Evolutionary conservation across 2,797 vertebrate species (phyloP), one percentile per base, ranked within the genome.

Genomic region (Parauchenoglanis ngamensis): DNA sequence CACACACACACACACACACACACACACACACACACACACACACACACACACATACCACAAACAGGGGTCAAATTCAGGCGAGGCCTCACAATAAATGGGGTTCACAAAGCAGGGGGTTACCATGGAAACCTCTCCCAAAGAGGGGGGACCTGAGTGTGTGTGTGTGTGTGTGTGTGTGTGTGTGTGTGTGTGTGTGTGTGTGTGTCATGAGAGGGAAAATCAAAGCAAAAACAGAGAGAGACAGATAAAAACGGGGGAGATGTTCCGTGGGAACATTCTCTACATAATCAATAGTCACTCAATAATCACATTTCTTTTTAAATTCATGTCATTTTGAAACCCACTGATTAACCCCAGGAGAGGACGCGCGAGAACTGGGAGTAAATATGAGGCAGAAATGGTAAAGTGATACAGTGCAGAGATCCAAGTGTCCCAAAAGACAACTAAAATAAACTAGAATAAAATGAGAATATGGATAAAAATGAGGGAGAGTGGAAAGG

Each of bases 41-140:
- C 67, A 82, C 79, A 44, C 57, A 23, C 82, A 54, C 82, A 84
- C 82, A 84, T 23, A 84, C 83, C 35, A 52, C 0, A 78, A 52
- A 83, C 63, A 19, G 83, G 25, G 73, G 84, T 86, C 78, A 87
- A 85, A 86, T 56, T 57, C 87, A 87, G 88, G 94, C 95, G 95
- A 96, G 96, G 96, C 95, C 96, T 90, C 95, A 95, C 95, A 94
- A 97, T 94, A 94, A 97, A 96, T 94, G 95, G 93, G 77, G 78
- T 94, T 93, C 94, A 97, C 96, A 97, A 97, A 96, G 96, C 96
- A 96, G 93, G 95, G 92, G 92, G 97, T 99, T 97, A 96, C 97
- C 97, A 95, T 95, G 97, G 98, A 96, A 97, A 98, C 97, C 87
- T 80, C 91, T 89, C 78, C 52, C 88, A 90, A 92, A 92, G 75